phyloP scores from a whole-genome alignment of 1,140 invertebrate genomes.

The Drosophila suzukii region DNA sequence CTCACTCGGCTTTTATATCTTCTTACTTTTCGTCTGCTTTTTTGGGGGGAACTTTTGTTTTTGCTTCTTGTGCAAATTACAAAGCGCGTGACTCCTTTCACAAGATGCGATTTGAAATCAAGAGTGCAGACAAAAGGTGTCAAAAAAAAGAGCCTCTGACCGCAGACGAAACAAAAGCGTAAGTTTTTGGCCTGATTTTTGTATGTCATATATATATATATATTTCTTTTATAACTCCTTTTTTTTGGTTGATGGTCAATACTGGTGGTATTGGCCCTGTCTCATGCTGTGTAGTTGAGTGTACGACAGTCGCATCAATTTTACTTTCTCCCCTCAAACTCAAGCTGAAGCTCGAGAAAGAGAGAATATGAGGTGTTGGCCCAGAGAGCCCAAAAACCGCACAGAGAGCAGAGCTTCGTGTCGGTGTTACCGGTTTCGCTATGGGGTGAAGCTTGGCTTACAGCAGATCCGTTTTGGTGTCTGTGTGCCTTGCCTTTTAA shows the following conservation, averaged over 20 bases:
- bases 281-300: slow-evolving; percentile 68
- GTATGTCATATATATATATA: slow-evolving; percentile 26
- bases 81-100: slow-evolving; percentile 82
- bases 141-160: slow-evolving; percentile 57
- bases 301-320: slow-evolving; percentile 57
- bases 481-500: slow-evolving; percentile 77
- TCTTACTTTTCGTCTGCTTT: slow-evolving; percentile 10
- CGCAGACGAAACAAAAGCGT: slow-evolving; percentile 56
- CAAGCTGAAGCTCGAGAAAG: slow-evolving; percentile 12
- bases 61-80: slow-evolving; percentile 72
- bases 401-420: slow-evolving; percentile 13
- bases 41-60: slow-evolving; percentile 19
- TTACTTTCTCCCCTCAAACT: slow-evolving; percentile 63
- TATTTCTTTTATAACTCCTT: slow-evolving; percentile 22
- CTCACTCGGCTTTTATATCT: slow-evolving; percentile 51
- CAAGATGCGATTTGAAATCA: slow-evolving; percentile 66
- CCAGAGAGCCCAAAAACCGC: background rate
- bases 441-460: slow-evolving; percentile 52
- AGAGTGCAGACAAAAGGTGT: slow-evolving; percentile 79
- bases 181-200: slow-evolving; percentile 50
- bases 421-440: slow-evolving; percentile 32
- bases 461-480: slow-evolving; percentile 71
- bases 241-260: slow-evolving; percentile 21
- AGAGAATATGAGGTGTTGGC: slow-evolving; percentile 33
- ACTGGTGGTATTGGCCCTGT: slow-evolving; percentile 4